Percentiles rank a stretch among this genome's conserved stretches.
These are phyloP conservation scores for Lates calcarifer DNA, from an alignment of 2,113 vertebrate genomes.

Conservation along the genomic window DNA sequence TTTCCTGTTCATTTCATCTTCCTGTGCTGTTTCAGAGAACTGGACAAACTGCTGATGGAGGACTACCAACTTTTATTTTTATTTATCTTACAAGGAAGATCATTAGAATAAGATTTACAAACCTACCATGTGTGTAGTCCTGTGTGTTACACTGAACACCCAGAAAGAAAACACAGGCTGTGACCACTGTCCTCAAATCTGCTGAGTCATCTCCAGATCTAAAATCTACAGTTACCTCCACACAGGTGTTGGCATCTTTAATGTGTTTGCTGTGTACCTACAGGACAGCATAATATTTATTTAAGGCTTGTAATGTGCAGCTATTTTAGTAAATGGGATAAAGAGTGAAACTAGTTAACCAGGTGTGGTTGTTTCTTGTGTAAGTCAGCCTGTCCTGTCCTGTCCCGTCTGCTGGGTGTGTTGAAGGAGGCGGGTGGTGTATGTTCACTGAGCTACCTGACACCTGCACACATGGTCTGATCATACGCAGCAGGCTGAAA, in stretches of 20 bases:
- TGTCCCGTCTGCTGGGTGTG: slow-evolving; percentile 43
- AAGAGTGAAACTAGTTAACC: slow-evolving; percentile 12
- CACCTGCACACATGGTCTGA: slow-evolving; percentile 34
- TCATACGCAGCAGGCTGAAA: background rate
- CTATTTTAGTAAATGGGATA: slow-evolving; percentile 13
- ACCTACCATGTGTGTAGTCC: background rate
- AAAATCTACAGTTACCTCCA: background rate
- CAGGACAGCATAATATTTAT: background rate
- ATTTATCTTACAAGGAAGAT: too few species aligned
- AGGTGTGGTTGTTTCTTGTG: slow-evolving; percentile 40
- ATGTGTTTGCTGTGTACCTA: background rate
- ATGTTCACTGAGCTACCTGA: slow-evolving; percentile 40
- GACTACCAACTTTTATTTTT: background rate
- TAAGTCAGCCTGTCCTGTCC: slow-evolving; percentile 34
- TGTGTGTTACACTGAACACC: background rate
- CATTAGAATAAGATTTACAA: background rate
- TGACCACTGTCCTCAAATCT: background rate
- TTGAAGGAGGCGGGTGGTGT: slow-evolving; percentile 13
- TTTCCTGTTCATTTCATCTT: background rate
- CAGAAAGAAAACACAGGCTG: background rate
- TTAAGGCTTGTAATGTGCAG: background rate
- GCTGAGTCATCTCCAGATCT: background rate
- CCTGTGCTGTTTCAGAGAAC: background rate
- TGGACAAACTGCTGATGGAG: background rate
- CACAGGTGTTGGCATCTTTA: background rate